These are phyloP conservation scores for Turdus rufiventris DNA, from an alignment of 2,113 vertebrate species.

Conservation along the genomic window DNA sequence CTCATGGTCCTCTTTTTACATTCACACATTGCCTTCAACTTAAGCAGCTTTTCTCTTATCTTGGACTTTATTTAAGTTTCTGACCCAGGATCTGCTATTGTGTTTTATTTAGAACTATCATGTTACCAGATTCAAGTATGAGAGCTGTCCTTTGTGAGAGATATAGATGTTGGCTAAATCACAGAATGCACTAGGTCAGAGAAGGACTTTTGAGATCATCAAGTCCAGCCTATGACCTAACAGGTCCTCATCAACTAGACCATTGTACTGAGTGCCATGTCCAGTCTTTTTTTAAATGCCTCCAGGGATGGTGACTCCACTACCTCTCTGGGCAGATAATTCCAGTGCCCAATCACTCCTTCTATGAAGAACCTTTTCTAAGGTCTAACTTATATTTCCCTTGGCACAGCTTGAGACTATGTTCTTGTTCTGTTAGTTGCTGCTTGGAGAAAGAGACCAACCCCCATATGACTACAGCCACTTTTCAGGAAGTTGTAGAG, in stretches of 20 bases:
- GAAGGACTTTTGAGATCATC: not conserved
- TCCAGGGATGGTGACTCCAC: not conserved
- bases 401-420: not conserved
- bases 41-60: not conserved
- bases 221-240: not conserved
- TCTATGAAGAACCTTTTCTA: not conserved
- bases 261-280: rapidly evolving
- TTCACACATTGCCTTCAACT: not conserved
- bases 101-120: not conserved
- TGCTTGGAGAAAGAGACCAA: no score
- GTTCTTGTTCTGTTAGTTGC: not conserved
- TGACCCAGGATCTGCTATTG: not conserved
- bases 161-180: not conserved
- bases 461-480: no score
- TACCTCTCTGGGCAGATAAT: not conserved
- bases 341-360: not conserved
- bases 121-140: not conserved
- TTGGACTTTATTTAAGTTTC: not conserved
- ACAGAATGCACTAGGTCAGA: not conserved
- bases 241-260: not conserved
- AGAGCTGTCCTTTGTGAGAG: not conserved
- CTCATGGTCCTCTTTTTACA: not conserved
- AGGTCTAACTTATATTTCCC: not conserved
- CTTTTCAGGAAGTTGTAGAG: no score
- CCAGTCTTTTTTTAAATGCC: no score